Percentiles rank a stretch among this genome's conserved stretches.
Conservation (phyloP, 2,888 invertebrate genomes). For the Antitype chi region DNA sequence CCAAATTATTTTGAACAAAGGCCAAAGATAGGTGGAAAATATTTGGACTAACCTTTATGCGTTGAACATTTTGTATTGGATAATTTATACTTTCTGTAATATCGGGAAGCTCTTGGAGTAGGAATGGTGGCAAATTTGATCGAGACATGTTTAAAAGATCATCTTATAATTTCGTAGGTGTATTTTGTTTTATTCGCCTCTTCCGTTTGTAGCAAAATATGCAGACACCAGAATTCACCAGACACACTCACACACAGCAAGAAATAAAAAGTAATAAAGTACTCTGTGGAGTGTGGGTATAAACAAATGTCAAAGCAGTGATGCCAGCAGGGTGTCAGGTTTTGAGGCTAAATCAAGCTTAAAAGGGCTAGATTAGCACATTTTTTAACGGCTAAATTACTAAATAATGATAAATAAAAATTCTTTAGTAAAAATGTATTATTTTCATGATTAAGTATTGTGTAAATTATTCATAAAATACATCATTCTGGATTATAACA, state of each 20-base stretch:
- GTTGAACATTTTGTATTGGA: conserved; percentile 92
- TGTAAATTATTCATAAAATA: too few species aligned
- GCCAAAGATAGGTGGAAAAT: conserved; percentile 72
- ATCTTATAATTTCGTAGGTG: conserved; percentile 61
- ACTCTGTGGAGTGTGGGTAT: too few species aligned
- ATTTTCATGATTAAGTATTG: too few species aligned
- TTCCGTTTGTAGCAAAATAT: conserved; percentile 15
- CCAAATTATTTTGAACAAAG: conserved; percentile 70
- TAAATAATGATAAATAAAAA: too few species aligned
- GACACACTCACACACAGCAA: not conserved
- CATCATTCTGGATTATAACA: too few species aligned
- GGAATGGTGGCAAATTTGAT: conserved; percentile 83
- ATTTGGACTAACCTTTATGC: conserved; percentile 92
- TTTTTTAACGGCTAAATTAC: too few species aligned
- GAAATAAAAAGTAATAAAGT: too few species aligned
- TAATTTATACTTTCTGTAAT: conserved; percentile 91
- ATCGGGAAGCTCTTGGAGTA: conserved; percentile 90
- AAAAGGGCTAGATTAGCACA: too few species aligned
- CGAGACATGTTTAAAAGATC: conserved; percentile 78
- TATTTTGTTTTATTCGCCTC: conserved; percentile 33
- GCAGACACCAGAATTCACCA: not conserved
- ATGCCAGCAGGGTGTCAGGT: too few species aligned
- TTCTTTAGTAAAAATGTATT: too few species aligned
- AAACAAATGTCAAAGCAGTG: too few species aligned
- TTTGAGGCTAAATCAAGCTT: too few species aligned